These are phyloP conservation scores for Uria lomvia DNA, from an alignment of 2,113 vertebrate genomes.

Conservation along the genomic window DNA sequence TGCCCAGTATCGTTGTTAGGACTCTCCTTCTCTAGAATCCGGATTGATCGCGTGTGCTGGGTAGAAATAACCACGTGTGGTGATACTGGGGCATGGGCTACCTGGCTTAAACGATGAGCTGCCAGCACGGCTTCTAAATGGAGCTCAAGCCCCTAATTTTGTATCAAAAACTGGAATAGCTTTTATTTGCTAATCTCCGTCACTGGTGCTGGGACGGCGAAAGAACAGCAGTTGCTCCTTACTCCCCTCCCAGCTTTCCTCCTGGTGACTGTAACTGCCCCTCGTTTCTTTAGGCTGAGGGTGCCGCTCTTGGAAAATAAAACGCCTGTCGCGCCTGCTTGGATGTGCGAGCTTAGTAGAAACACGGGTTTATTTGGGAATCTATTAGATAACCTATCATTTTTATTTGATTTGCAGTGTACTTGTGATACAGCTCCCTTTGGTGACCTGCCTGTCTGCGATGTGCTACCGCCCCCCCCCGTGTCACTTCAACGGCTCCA, in stretches of 20 bases:
- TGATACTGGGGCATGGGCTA: accelerated
- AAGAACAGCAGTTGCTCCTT: neutral
- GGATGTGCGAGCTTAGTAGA: neutral
- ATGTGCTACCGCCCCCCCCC: constrained; percentile 69
- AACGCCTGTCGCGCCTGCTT: accelerated
- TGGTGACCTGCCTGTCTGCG: constrained; percentile 6
- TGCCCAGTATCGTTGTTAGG: accelerated
- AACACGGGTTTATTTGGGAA: neutral
- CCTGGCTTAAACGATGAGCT: neutral
- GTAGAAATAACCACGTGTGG: neutral
- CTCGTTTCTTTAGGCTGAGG: neutral
- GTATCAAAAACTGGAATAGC: neutral
- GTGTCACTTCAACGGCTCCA: constrained; percentile 14
- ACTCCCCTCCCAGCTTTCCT: neutral
- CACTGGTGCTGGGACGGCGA: neutral
- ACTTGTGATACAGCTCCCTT: neutral
- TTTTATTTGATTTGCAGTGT: neutral
- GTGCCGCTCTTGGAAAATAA: neutral
- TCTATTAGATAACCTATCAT: accelerated
- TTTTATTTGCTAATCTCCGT: neutral
- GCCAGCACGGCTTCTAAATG: neutral
- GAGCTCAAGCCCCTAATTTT: neutral
- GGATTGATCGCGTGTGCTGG: neutral
- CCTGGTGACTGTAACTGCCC: neutral
- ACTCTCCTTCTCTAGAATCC: neutral